Conservation (phyloP, 2,113 vertebrate genomes). For the Aplodontia rufa region DNA sequence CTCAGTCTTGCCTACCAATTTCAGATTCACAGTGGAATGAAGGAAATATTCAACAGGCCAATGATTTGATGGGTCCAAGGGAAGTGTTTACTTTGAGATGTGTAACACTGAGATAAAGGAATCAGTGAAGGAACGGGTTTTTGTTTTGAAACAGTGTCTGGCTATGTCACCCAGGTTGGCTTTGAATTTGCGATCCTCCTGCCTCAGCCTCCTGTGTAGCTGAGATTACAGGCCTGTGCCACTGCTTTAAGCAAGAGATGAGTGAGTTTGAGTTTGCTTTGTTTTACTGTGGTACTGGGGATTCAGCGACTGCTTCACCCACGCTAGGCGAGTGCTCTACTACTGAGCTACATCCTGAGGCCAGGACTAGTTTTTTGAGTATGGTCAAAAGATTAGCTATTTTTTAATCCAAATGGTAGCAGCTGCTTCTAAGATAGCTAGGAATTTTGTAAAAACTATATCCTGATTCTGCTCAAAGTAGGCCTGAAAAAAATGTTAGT, state of each 20-base stretch:
- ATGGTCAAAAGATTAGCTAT: conserved; percentile 38
- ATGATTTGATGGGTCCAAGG: neutral
- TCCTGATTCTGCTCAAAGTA: conserved; percentile 45
- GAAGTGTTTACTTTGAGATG: conserved; percentile 5
- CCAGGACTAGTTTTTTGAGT: neutral
- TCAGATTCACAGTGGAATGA: neutral
- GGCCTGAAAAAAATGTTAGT: conserved; percentile 1
- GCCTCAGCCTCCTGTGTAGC: neutral
- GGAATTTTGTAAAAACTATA: neutral
- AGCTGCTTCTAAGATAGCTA: neutral
- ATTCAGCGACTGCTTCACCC: neutral
- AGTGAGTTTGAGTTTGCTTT: neutral
- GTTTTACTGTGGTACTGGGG: neutral
- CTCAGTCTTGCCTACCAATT: neutral
- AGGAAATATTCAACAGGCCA: neutral
- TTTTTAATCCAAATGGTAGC: neutral
- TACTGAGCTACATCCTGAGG: neutral
- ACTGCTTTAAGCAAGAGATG: neutral
- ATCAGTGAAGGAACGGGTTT: neutral
- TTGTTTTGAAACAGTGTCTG: neutral
- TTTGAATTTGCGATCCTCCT: neutral
- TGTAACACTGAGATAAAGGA: neutral
- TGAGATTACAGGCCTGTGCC: neutral
- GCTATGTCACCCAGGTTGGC: neutral
- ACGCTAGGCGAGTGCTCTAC: neutral